phyloP scores from a whole-genome alignment of 2,888 invertebrate species.

The Cephus pulcher region DNA sequence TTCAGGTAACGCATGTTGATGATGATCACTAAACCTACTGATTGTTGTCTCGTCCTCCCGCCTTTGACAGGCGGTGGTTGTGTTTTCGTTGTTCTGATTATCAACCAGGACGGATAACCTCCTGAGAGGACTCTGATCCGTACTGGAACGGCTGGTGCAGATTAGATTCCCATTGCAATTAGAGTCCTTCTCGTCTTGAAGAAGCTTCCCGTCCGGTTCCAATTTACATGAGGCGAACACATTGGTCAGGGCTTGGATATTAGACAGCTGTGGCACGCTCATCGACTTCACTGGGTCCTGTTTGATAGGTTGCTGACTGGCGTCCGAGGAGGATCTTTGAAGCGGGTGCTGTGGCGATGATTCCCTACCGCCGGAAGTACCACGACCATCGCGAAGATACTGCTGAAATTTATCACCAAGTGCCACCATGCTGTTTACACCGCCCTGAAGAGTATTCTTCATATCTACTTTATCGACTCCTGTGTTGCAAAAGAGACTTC shows the following conservation, averaged over 20 bases:
- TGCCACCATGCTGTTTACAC: conserved; percentile 45
- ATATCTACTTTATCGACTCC: conserved; percentile 35
- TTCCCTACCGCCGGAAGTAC: conserved; percentile 18
- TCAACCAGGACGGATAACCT: conserved; percentile 8
- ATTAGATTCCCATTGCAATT: background rate
- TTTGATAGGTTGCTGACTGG: conserved; percentile 24
- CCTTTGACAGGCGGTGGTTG: conserved; percentile 1
- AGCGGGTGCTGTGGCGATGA: conserved; percentile 21
- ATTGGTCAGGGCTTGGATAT: conserved; percentile 33
- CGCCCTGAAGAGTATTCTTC: conserved; percentile 44
- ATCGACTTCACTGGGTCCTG: conserved; percentile 38
- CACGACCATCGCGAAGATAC: conserved; percentile 45
- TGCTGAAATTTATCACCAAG: conserved; percentile 53
- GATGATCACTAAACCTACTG: conserved; percentile 35
- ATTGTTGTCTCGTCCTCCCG: conserved; percentile 20
- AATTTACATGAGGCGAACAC: conserved; percentile 37
- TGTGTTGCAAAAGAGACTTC: conserved; percentile 71
- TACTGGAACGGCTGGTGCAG: conserved; percentile 5
- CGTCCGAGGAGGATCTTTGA: conserved; percentile 34
- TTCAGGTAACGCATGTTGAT: conserved; percentile 41
- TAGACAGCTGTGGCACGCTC: conserved; percentile 46
- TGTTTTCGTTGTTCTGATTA: conserved; percentile 16
- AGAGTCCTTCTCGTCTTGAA: background rate
- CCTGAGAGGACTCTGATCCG: background rate
- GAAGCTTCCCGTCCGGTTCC: conserved; percentile 12